phyloP scores from a whole-genome alignment of 2,888 invertebrate genomes.

The Allolobophora icterica region DNA sequence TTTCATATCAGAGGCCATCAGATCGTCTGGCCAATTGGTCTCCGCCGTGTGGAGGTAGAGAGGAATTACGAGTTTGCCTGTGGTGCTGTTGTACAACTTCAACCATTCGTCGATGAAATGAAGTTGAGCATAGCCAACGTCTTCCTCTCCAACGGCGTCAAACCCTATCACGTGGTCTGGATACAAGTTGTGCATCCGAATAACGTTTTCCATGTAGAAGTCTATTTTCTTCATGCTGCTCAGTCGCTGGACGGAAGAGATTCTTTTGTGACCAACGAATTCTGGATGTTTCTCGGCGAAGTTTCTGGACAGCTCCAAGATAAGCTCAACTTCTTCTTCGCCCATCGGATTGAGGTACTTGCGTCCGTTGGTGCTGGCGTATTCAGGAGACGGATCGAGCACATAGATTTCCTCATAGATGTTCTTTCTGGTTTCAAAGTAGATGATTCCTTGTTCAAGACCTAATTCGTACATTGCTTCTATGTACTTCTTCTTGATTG shows the following conservation, averaged over 20 bases:
- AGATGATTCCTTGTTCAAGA: conserved; percentile 48
- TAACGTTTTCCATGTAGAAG: conserved; percentile 39
- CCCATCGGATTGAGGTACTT: conserved; percentile 24
- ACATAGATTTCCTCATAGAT: conserved; percentile 40
- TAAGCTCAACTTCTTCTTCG: conserved; percentile 34
- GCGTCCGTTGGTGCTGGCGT: conserved; percentile 39
- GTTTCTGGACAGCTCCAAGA: background rate
- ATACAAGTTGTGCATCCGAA: conserved; percentile 42
- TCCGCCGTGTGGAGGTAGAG: conserved; percentile 49
- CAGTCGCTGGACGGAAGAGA: conserved; percentile 33
- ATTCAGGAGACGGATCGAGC: conserved; percentile 34
- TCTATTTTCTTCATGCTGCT: conserved; percentile 18
- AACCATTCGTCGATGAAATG: conserved; percentile 45
- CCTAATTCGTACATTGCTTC: conserved; percentile 42
- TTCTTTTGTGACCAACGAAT: conserved; percentile 46
- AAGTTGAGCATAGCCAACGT: conserved; percentile 47
- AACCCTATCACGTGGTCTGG: conserved; percentile 47
- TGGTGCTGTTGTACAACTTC: conserved; percentile 37
- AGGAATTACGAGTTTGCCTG: conserved; percentile 38
- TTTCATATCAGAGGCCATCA: conserved; percentile 40
- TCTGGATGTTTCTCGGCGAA: conserved; percentile 30
- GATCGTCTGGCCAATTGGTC: conserved; percentile 49
- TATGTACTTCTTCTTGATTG: conserved; percentile 42
- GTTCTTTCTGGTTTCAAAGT: conserved; percentile 44
- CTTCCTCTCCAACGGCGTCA: conserved; percentile 50